Evolutionary conservation across 2,888 invertebrate species (phyloP), one percentile per base, ranked within the genome.

Genomic region (Tinea trinotella): DNA sequence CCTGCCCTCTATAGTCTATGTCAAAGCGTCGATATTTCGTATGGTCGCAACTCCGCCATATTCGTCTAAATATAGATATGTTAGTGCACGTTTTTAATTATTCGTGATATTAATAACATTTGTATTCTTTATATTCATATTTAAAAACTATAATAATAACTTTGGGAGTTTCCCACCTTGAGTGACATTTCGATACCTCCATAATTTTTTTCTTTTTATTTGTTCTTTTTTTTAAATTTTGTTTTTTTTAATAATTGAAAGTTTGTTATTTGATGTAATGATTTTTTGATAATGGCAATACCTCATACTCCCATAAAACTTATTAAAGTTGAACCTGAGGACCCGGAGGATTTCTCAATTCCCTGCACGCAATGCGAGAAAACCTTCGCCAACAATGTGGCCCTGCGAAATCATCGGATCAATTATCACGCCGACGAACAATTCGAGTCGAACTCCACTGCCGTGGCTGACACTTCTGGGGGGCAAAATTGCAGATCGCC

Each of bases 331-430:
- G 3, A 60, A 1, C 56, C 56, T 0, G 59, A 61, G 0, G 73
- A 72, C 1, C 68, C 67, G 0, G 75, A 73, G 0, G 71, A 72
- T 4, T 67, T 68, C 2, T 56, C 56, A 0, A 66, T 76, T 0
- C 57, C 61, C 1, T 85, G 84, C 56, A 59, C 61, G 0, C 56
- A 77, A 0, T 82, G 82, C 30, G 61, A 60, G 7, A 82, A 82
- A 54, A 61, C 62, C 0, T 82, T 77, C 40, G 64, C 63, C 0
- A 75, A 64, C 17, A 65, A 66, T 1, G 46, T 65, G 3, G 81
- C 82, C 0, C 61, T 85, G 0, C 59, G 63, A n/a, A 85, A 84
- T 62, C 85, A 86, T 54, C 76, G 70, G 0, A 58, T 71, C 0
- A 69, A 81, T 62, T 77, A 80, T 30, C 85, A 86, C 35, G 62